Percentiles rank a stretch among this genome's conserved stretches.
Evolutionary conservation across 2,113 vertebrate species (phyloP).

Genomic region (Hyla sarda): DNA sequence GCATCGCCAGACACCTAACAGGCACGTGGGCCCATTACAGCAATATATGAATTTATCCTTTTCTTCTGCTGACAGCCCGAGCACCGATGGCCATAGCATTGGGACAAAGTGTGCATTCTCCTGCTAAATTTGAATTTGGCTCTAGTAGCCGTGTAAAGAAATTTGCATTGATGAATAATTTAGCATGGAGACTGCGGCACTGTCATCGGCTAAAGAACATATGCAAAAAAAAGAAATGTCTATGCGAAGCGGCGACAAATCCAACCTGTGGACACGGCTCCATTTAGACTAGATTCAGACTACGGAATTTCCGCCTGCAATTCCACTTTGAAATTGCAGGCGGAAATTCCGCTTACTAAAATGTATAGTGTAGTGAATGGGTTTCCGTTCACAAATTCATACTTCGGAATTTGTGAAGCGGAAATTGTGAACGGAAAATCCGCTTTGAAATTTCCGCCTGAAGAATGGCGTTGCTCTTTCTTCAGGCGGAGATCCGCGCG

Average conservation of each 20-base stretch:
- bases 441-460: too few relatives aligned
- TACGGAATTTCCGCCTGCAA: too few relatives aligned
- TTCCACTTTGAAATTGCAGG: too few relatives aligned
- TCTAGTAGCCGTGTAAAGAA: not conserved
- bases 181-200: not conserved
- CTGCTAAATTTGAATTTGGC: not conserved
- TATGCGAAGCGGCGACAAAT: not conserved
- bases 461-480: too few relatives aligned
- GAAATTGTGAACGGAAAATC: too few relatives aligned
- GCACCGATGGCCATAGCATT: not conserved
- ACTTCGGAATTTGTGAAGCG: too few relatives aligned
- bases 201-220: constrained; percentile 6
- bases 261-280: not conserved
- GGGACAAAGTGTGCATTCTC: constrained; percentile 1
- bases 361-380: too few relatives aligned
- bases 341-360: too few relatives aligned
- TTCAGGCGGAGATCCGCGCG: too few relatives aligned
- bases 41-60: not conserved
- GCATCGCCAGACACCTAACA: not conserved
- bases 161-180: constrained; percentile 6
- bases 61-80: not conserved
- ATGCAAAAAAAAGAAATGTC: not conserved
- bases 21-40: not conserved
- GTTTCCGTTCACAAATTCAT: too few relatives aligned
- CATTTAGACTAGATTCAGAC: too few relatives aligned